Evolutionary conservation across 2,888 invertebrate species (phyloP).

Genomic region (Amaurobius ferox): DNA sequence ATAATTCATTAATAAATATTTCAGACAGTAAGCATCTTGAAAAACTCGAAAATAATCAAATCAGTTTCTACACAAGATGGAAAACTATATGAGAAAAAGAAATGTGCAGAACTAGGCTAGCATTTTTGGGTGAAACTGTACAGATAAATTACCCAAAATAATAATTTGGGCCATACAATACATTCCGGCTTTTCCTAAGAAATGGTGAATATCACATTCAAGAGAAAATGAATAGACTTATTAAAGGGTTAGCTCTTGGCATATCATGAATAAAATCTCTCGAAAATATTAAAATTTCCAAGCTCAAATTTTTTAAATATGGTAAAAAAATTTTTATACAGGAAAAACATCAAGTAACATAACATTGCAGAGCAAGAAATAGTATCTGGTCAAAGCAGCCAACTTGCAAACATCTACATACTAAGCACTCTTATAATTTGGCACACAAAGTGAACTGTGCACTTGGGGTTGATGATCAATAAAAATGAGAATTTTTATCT

Average conservation of each 20-base stretch:
- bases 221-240: conserved; percentile 69
- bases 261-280: conserved; percentile 66
- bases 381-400: conserved; percentile 68
- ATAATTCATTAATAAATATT: no score
- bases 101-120: conserved; percentile 58
- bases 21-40: no score
- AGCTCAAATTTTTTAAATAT: conserved; percentile 70
- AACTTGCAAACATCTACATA: conserved; percentile 47
- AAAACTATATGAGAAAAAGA: conserved; percentile 29
- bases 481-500: conserved; percentile 30
- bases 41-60: background rate
- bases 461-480: conserved; percentile 36
- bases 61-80: background rate
- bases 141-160: conserved; percentile 38
- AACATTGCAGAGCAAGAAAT: conserved; percentile 58
- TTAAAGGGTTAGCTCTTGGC: conserved; percentile 68
- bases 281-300: conserved; percentile 70
- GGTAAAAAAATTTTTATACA: conserved; percentile 64
- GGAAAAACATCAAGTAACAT: conserved; percentile 41
- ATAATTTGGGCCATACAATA: conserved; percentile 48
- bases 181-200: conserved; percentile 54
- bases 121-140: conserved; percentile 61
- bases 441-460: conserved; percentile 71
- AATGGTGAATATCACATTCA: conserved; percentile 71
- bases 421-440: conserved; percentile 58